phyloP scores from a whole-genome alignment of 2,888 invertebrate species.

The Caenorhabditis virilis region DNA sequence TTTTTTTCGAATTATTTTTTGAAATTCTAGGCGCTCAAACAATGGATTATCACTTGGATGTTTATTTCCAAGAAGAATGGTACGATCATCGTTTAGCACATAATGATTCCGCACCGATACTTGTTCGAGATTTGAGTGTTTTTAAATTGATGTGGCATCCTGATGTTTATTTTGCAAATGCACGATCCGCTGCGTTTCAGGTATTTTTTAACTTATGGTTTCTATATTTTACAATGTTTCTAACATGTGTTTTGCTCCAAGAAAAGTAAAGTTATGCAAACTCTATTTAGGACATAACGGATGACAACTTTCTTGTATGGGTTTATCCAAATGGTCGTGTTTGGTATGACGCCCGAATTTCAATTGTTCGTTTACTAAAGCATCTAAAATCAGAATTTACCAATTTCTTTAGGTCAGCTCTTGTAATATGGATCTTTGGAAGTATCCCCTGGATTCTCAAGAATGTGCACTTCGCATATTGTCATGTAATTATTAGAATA shows the following conservation, averaged over 20 bases:
- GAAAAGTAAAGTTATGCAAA: slow-evolving; percentile 20
- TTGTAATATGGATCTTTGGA: slow-evolving; percentile 59
- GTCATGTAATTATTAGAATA: slow-evolving; percentile 53
- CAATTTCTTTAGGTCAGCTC: slow-evolving; percentile 45
- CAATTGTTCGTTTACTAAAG: slow-evolving; percentile 29
- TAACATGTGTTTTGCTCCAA: background rate
- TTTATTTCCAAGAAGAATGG: slow-evolving; percentile 68
- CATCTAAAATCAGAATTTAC: background rate
- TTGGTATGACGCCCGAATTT: slow-evolving; percentile 63
- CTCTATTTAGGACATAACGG: slow-evolving; percentile 61
- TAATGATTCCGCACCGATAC: slow-evolving; percentile 61
- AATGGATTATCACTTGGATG: slow-evolving; percentile 68
- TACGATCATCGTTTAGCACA: slow-evolving; percentile 61
- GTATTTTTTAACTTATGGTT: slow-evolving; percentile 17
- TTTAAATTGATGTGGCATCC: slow-evolving; percentile 66
- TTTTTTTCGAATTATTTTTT: too few relatives aligned
- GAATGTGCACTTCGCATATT: slow-evolving; percentile 72
- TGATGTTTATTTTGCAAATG: slow-evolving; percentile 64
- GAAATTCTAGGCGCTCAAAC: slow-evolving; percentile 66
- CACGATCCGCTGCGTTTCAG: slow-evolving; percentile 58
- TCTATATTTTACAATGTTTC: background rate
- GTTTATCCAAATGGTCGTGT: slow-evolving; percentile 65
- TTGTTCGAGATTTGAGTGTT: slow-evolving; percentile 61
- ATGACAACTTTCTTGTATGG: slow-evolving; percentile 67
- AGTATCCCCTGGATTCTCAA: slow-evolving; percentile 71